Percentiles rank a stretch among this genome's conserved stretches.
phyloP scores from a whole-genome alignment of 2,797 vertebrate genomes.

The Ataeniobius toweri region DNA sequence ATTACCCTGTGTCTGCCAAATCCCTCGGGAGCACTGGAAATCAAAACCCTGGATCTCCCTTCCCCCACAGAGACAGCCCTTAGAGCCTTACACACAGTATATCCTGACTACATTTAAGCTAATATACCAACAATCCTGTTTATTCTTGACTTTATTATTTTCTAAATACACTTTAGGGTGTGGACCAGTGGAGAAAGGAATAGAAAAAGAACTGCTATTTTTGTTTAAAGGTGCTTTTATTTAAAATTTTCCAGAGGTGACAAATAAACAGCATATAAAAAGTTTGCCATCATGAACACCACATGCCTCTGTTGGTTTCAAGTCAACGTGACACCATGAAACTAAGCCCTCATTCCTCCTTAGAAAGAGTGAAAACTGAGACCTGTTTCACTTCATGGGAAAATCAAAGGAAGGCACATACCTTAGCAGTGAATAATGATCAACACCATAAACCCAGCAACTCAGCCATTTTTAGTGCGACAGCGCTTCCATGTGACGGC shows the following conservation, averaged over 20 bases:
- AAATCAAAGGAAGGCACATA: slow-evolving; percentile 80
- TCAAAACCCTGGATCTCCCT: slow-evolving; percentile 72
- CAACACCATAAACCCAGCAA: slow-evolving; percentile 49
- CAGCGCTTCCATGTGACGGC: slow-evolving; percentile 73
- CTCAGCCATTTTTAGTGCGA: slow-evolving; percentile 38
- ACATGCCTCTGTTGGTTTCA: slow-evolving; percentile 32
- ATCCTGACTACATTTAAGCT: slow-evolving; percentile 17
- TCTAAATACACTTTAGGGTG: not conserved
- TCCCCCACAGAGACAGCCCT: slow-evolving; percentile 60
- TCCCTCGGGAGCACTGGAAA: slow-evolving; percentile 78
- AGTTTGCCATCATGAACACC: slow-evolving; percentile 18
- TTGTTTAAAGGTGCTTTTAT: not conserved
- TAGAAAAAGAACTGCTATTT: not conserved
- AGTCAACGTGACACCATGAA: slow-evolving; percentile 70
- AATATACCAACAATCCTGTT: not conserved
- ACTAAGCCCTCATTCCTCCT: slow-evolving; percentile 59
- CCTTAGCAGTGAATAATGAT: slow-evolving; percentile 79
- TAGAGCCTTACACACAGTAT: slow-evolving; percentile 27
- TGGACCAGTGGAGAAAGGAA: not conserved
- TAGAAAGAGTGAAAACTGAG: slow-evolving; percentile 76
- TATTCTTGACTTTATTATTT: not conserved
- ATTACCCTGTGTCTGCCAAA: slow-evolving; percentile 82
- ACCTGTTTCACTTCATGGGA: slow-evolving; percentile 76
- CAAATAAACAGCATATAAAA: not conserved
- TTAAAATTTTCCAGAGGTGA: not conserved